Conservation (phyloP, 2,113 vertebrate genomes). For the Nasalis larvatus region DNA sequence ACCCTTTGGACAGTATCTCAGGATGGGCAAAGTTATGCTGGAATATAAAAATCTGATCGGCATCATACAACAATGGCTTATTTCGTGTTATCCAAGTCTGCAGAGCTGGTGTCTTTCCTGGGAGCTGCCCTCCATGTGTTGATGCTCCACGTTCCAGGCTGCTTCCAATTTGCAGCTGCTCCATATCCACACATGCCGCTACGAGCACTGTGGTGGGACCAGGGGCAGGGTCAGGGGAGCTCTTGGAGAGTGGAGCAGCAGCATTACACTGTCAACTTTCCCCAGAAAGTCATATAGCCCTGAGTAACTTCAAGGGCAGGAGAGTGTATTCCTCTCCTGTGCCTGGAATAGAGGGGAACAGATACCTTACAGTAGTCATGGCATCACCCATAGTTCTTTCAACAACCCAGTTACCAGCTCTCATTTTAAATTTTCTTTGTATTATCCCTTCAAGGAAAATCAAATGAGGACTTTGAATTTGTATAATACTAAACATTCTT, state of each 20-base stretch:
- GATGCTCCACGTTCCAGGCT: not conserved
- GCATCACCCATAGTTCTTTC: not conserved
- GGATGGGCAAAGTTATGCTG: not conserved
- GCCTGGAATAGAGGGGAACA: not conserved
- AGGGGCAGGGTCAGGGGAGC: not conserved
- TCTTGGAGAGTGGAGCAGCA: not conserved
- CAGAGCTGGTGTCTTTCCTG: not conserved
- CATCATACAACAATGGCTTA: not conserved
- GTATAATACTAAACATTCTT: not conserved
- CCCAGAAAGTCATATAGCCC: not conserved
- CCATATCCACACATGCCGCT: not conserved
- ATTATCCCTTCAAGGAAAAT: not conserved
- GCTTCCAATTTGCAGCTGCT: not conserved
- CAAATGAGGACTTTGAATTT: not conserved
- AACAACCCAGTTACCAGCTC: not conserved
- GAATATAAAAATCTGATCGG: not conserved
- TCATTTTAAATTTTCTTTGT: not conserved
- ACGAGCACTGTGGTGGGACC: too few species aligned
- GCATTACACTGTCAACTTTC: not conserved
- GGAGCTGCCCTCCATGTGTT: not conserved
- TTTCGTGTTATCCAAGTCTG: not conserved
- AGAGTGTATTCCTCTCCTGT: not conserved
- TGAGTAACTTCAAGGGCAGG: not conserved
- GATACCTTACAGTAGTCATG: not conserved
- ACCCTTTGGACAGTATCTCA: not conserved